phyloP scores from a whole-genome alignment of 2,113 vertebrate species.

The Brachyhypopomus gauderio region DNA sequence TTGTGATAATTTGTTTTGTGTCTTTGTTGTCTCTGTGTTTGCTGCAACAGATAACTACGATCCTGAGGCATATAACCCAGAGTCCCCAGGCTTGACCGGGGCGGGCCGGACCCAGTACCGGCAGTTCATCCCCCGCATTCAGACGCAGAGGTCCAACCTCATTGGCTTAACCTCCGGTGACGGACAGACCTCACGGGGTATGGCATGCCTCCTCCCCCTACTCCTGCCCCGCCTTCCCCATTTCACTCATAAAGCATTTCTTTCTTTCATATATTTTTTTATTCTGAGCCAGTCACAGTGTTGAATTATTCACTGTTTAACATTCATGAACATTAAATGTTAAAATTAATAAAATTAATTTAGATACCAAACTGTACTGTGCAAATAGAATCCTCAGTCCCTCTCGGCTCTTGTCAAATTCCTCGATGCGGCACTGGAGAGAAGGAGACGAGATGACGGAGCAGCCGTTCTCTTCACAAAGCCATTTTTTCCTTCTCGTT shows the following conservation, averaged over 20 bases:
- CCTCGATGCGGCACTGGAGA: no score
- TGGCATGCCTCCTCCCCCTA: neutral
- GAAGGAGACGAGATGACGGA: neutral
- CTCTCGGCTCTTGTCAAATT: no score
- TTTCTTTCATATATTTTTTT: neutral
- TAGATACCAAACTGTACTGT: no score
- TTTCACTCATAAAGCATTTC: neutral
- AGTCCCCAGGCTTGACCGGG: slow-evolving; percentile 94
- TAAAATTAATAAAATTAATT: no score
- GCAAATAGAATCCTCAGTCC: no score
- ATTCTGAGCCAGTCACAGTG: neutral
- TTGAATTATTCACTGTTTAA: neutral
- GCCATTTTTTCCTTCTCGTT: neutral
- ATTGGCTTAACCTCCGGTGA: slow-evolving; percentile 96
- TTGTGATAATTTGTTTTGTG: neutral
- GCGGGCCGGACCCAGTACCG: slow-evolving; percentile 88
- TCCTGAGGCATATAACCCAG: slow-evolving; percentile 98
- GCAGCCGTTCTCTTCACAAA: neutral
- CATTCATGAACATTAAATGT: no score
- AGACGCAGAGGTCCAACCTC: slow-evolving; percentile 93
- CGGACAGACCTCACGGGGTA: slow-evolving; percentile 89
- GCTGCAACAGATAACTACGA: slow-evolving; percentile 88
- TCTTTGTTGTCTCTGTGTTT: neutral
- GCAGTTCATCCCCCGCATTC: slow-evolving; percentile 94
- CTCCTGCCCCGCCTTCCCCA: neutral